Evolutionary conservation across 2,797 vertebrate species (phyloP), one percentile per base, ranked within the genome.

Genomic region (Heliangelus exortis): DNA sequence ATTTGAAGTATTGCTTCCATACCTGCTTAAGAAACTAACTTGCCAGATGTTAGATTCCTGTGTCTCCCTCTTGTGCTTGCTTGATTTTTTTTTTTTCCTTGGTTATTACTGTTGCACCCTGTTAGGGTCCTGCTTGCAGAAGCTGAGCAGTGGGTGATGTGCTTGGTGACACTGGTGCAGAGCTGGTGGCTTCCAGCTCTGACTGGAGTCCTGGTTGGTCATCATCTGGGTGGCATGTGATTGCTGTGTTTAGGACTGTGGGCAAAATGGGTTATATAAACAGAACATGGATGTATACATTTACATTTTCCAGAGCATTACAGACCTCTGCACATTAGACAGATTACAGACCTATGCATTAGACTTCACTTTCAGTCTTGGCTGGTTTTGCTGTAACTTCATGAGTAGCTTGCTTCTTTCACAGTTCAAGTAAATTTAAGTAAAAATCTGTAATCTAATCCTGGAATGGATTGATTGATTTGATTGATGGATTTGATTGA

Each of bases 111-210:
- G 26, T 18, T 48, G 51, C 23, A 5, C 7, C 9, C 33, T 28
- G 25, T 36, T 55, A 6, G 10, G 5, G 8, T 28, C 50, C 20
- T 39, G 51, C 67, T 36, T 10, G 55, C 43, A 29, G 55, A 45
- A 55, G 43, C 34, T 7, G 3, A 16, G 51, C 36, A 28, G 57
- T 0, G 3, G 19, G n/a, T 47, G 53, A 18, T 47, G 48, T 12
- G 4, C 34, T 41, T 4, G 34, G 2, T 1, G 1, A 39, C 13
- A 1, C 1, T 12, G 36, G 10, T 65, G 22, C 4, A 2, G 61
- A 33, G 22, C 15, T 81, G 39, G 20, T 51, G 33, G 41, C 78
- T 71, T 89, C 39, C 65, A 68, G 73, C 47, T 77, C 10, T 9
- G 3, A 21, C 14, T 15, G 28, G 23, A 77, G 66, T 28, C 43